phyloP scores from a whole-genome alignment of 2,113 vertebrate species.

The Neolamprologus kungweensis region DNA sequence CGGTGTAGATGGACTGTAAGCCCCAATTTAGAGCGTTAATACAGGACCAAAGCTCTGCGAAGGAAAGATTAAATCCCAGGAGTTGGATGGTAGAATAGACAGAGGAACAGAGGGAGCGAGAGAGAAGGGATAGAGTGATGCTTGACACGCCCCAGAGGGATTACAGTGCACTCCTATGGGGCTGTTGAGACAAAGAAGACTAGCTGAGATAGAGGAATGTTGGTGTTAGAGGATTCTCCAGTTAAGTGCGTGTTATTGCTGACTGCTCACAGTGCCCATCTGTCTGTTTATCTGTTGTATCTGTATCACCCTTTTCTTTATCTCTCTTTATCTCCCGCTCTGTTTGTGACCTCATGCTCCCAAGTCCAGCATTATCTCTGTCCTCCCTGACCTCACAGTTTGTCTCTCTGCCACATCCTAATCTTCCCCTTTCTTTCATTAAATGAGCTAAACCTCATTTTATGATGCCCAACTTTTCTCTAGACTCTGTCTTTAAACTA shows the following conservation, averaged over 20 bases:
- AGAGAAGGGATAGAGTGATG: conserved; percentile 40
- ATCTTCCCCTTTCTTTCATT: neutral
- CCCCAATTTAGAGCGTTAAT: conserved; percentile 68
- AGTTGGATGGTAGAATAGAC: conserved; percentile 42
- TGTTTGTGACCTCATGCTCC: conserved; percentile 24
- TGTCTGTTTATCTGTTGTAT: conserved; percentile 54
- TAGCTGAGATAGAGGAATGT: conserved; percentile 24
- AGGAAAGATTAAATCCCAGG: conserved; percentile 52
- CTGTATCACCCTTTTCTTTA: conserved; percentile 38
- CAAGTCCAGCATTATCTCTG: conserved; percentile 27
- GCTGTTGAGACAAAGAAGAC: conserved; percentile 46
- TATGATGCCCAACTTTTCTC: neutral
- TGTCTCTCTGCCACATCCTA: conserved; percentile 17
- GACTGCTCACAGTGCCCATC: conserved; percentile 58
- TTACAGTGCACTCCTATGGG: conserved; percentile 40
- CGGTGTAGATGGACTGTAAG: conserved; percentile 59
- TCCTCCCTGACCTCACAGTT: conserved; percentile 16
- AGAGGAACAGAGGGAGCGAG: conserved; percentile 1
- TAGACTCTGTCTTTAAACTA: neutral
- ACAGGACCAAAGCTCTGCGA: conserved; percentile 27
- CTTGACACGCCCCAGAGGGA: conserved; percentile 56
- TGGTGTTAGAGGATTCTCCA: conserved; percentile 43
- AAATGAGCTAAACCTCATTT: conserved; percentile 1
- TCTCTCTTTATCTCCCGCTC: conserved; percentile 42
- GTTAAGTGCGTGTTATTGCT: conserved; percentile 54